Evolutionary conservation across 2,888 invertebrate species (phyloP).

Genomic region (Hirudinaria manillensis): DNA sequence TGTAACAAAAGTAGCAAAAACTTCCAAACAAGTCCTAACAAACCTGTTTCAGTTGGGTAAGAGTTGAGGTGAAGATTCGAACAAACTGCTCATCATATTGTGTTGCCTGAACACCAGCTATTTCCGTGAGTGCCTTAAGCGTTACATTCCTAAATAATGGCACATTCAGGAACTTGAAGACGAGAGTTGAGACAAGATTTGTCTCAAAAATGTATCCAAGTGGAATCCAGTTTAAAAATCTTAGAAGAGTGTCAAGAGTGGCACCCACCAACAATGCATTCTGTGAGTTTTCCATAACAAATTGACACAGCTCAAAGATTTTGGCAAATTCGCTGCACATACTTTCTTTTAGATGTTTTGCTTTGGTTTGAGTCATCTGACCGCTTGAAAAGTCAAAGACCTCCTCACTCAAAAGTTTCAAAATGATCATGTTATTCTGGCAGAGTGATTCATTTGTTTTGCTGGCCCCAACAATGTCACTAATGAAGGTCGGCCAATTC

Average conservation of each 20-base stretch:
- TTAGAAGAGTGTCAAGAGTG: conserved; percentile 86
- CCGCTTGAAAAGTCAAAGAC: conserved; percentile 97
- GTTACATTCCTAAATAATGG: conserved; percentile 97
- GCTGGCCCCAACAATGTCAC: conserved; percentile 96
- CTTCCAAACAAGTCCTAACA: conserved; percentile 27
- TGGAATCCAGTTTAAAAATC: conserved; percentile 99
- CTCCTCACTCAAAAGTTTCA: conserved; percentile 92
- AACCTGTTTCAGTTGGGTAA: conserved; percentile 76
- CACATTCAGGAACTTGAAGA: conserved; percentile 90
- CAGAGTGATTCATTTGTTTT: conserved; percentile 97
- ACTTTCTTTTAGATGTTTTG: conserved; percentile 95
- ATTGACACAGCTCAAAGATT: conserved; percentile 94
- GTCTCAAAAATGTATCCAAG: conserved; percentile 99
- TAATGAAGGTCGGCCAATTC: conserved; percentile 98
- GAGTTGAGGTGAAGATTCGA: conserved; percentile 80
- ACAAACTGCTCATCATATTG: conserved; percentile 90
- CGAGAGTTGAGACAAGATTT: conserved; percentile 83
- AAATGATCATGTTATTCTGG: conserved; percentile 98
- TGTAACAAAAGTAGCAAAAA: neutral
- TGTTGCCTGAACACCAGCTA: conserved; percentile 73
- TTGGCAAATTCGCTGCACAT: conserved; percentile 99
- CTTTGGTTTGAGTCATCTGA: conserved; percentile 96
- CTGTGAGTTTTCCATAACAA: conserved; percentile 93
- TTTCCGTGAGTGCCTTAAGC: conserved; percentile 94
- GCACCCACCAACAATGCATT: conserved; percentile 91